Percentiles rank a stretch among this genome's conserved stretches.
Evolutionary conservation across 1,140 invertebrate genomes (phyloP).

Genomic region (Heliconius hermathena): DNA sequence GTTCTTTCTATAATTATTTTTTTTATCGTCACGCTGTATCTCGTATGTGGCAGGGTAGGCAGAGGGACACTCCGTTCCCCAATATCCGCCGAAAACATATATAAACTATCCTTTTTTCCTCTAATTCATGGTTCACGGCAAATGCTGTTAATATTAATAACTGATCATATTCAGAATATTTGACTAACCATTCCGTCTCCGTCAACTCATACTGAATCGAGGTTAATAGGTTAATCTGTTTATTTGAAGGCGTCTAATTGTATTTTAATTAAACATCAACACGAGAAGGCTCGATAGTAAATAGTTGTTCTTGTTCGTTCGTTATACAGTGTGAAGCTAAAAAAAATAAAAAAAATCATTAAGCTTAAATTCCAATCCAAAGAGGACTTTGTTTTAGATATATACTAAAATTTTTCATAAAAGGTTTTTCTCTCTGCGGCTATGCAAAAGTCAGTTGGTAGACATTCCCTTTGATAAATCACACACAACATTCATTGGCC

Average conservation of each 20-base stretch:
- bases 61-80: no score
- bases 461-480: conserved; percentile 37
- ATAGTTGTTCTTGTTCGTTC: no score
- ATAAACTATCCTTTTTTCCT: no score
- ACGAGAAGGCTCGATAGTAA: background rate
- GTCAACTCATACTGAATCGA: conserved; percentile 15
- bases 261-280: conserved; percentile 14
- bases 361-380: background rate
- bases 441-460: conserved; percentile 16
- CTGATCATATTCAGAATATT: background rate
- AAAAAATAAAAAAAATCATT: background rate
- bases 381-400: background rate
- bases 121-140: no score
- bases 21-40: no score
- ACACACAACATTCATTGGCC: conserved; percentile 36
- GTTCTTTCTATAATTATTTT: no score
- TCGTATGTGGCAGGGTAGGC: no score
- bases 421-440: conserved; percentile 10
- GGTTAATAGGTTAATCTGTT: conserved; percentile 16
- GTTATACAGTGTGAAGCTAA: background rate
- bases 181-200: background rate
- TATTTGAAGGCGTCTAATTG: conserved; percentile 14
- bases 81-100: no score
- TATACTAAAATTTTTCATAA: background rate
- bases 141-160: background rate